Conservation (phyloP, 2,113 vertebrate species). For the Gymnobelideus leadbeateri region DNA sequence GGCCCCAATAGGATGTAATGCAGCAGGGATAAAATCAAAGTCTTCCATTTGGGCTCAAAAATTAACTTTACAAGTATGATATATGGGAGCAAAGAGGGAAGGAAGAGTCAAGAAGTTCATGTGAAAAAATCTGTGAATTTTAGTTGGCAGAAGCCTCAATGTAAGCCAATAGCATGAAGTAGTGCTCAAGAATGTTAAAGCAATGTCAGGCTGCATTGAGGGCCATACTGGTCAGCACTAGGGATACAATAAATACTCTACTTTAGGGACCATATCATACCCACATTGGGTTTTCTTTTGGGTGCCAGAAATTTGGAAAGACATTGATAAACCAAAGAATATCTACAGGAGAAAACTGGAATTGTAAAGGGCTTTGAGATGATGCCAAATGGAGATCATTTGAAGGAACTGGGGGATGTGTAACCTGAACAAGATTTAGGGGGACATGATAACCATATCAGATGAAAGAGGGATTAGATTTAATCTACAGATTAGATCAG, state of each 20-base stretch:
- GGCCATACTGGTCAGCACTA: not conserved
- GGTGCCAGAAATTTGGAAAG: not conserved
- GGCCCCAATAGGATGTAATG: not conserved
- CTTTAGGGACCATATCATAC: too few relatives aligned
- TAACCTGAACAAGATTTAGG: not conserved
- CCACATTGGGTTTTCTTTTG: not conserved
- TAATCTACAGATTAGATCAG: not conserved
- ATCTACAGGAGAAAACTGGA: not conserved
- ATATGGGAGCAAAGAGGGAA: not conserved
- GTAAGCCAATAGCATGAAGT: not conserved
- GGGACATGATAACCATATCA: not conserved
- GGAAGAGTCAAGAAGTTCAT: not conserved
- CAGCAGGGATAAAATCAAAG: not conserved
- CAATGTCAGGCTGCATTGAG: not conserved
- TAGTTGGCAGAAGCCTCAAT: not conserved
- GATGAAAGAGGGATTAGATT: not conserved
- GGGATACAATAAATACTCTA: not conserved
- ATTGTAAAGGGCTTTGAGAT: not conserved
- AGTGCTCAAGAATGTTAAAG: not conserved
- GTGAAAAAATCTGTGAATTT: not conserved
- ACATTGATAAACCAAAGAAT: not conserved
- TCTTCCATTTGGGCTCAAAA: not conserved
- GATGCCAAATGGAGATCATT: not conserved
- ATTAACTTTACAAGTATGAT: not conserved
- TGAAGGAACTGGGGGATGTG: not conserved